A percentile compares a stretch with the other conserved stretches of the same genome.
These are phyloP conservation scores for Apteryx mantelli DNA, from an alignment of 2,113 vertebrate species.

Conservation along the genomic window DNA sequence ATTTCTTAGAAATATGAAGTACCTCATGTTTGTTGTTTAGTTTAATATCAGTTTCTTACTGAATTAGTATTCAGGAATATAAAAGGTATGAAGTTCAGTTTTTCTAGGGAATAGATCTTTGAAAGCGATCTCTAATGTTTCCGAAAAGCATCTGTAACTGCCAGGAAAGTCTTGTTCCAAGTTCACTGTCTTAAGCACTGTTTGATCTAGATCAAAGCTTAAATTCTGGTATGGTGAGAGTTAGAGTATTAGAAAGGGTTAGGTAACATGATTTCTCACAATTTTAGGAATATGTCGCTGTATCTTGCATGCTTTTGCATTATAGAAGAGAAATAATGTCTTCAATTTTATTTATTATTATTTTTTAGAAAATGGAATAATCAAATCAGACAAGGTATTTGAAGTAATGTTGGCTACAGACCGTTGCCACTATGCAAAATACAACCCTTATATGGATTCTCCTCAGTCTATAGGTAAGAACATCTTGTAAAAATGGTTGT, in stretches of 20 bases:
- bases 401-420: constrained; percentile 98
- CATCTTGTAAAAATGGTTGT: not conserved
- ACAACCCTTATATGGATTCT: constrained; percentile 98
- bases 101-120: not conserved
- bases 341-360: constrained; percentile 14
- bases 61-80: not conserved
- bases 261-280: not conserved
- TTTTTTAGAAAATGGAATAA: constrained; percentile 96
- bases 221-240: not conserved
- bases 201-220: not conserved
- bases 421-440: constrained; percentile 93
- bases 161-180: not conserved
- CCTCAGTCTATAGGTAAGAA: constrained; percentile 97
- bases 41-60: not conserved
- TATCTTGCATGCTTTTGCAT: not conserved
- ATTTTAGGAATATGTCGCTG: not conserved
- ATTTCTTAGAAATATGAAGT: not conserved
- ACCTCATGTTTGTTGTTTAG: not conserved
- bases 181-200: not conserved
- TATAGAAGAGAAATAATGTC: not conserved
- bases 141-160: not conserved
- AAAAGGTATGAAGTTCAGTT: not conserved
- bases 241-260: not conserved
- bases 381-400: constrained; percentile 97
- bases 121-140: not conserved